phyloP scores from a whole-genome alignment of 2,797 vertebrate species.

The Helostoma temminkii region DNA sequence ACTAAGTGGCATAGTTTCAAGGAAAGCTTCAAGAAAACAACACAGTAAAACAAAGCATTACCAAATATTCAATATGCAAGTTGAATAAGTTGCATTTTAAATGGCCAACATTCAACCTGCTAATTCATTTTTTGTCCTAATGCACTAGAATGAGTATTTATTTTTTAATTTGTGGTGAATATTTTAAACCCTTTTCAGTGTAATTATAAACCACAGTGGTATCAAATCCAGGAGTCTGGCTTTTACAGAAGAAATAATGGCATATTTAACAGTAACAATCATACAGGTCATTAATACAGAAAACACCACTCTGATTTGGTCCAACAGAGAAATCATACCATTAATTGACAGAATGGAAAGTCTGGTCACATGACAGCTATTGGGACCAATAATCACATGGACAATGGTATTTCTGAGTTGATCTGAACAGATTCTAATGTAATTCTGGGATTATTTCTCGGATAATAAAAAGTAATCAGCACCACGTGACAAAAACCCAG shows the following conservation, averaged over 20 bases:
- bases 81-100: not conserved
- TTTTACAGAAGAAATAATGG: conserved; percentile 62
- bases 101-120: not conserved
- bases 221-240: conserved; percentile 61
- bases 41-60: conserved; percentile 18
- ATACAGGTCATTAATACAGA: conserved; percentile 50
- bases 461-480: conserved; percentile 62
- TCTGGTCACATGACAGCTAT: conserved; percentile 10
- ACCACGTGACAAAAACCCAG: conserved; percentile 67
- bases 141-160: not conserved
- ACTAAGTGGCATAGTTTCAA: not conserved
- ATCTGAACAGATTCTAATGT: conserved; percentile 33
- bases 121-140: not conserved
- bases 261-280: conserved; percentile 42
- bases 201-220: conserved; percentile 22
- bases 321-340: conserved; percentile 49
- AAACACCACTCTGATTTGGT: conserved; percentile 54
- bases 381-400: conserved; percentile 27
- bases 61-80: conserved; percentile 9
- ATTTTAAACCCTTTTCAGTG: not conserved
- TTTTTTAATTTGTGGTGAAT: not conserved
- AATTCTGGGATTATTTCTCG: conserved; percentile 37
- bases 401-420: conserved; percentile 16
- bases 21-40: conserved; percentile 12
- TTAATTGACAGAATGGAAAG: conserved; percentile 23